A percentile compares a stretch with the other conserved stretches of the same genome.
Conservation (phyloP, 1,140 invertebrate species). For the Drosophila mojavensis region DNA sequence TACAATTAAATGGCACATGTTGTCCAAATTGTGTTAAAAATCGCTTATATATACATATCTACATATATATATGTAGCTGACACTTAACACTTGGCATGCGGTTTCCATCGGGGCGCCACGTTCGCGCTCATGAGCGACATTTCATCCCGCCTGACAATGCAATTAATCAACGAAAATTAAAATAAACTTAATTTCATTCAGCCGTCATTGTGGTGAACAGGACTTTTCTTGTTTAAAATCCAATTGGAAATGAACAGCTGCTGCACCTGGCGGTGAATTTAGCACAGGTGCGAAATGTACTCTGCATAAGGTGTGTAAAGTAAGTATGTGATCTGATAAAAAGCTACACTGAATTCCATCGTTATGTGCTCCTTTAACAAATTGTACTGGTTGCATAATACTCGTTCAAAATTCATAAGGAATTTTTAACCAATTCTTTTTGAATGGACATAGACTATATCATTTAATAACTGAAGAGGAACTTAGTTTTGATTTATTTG, state of each 20-base stretch:
- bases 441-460: too few relatives aligned
- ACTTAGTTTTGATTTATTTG: too few relatives aligned
- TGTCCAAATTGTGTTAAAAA: constrained; percentile 60
- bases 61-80: constrained; percentile 28
- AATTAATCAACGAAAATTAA: constrained; percentile 80
- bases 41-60: not conserved
- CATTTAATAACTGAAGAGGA: too few relatives aligned
- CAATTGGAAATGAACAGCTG: constrained; percentile 5
- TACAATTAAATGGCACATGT: constrained; percentile 48
- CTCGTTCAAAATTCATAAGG: too few relatives aligned
- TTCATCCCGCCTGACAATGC: constrained; percentile 63
- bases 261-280: not conserved
- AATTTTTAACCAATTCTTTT: too few relatives aligned
- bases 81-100: constrained; percentile 71
- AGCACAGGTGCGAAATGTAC: too few relatives aligned
- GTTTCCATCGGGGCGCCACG: constrained; percentile 27
- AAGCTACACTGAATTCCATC: too few relatives aligned
- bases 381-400: too few relatives aligned
- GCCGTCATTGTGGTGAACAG: constrained; percentile 54
- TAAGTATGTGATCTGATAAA: too few relatives aligned
- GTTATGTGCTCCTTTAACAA: too few relatives aligned
- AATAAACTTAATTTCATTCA: constrained; percentile 70
- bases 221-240: constrained; percentile 27
- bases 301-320: too few relatives aligned
- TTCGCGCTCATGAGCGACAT: constrained; percentile 28